phyloP scores from a whole-genome alignment of 2,888 invertebrate species.

The Dasysyrphus albostriatus region DNA sequence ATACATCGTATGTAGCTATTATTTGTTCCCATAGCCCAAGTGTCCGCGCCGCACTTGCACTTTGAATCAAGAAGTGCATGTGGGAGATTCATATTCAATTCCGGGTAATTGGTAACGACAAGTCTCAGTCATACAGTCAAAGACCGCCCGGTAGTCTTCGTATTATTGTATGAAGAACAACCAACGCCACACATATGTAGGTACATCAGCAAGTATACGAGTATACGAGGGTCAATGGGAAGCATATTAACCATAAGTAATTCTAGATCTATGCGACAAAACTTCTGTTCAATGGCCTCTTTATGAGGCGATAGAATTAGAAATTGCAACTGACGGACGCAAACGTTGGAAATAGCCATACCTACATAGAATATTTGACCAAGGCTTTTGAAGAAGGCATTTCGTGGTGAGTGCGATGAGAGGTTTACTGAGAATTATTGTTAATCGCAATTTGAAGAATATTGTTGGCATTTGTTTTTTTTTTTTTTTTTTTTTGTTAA shows the following conservation, averaged over 20 bases:
- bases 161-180: constrained; percentile 9
- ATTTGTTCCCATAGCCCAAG: constrained; percentile 54
- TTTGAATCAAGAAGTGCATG: constrained; percentile 53
- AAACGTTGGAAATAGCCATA: not conserved
- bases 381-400: constrained; percentile 9
- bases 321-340: constrained; percentile 26
- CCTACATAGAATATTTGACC: not conserved
- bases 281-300: constrained; percentile 68
- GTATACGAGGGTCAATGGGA: constrained; percentile 42
- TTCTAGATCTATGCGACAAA: constrained; percentile 62
- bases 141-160: constrained; percentile 65
- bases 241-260: constrained; percentile 55
- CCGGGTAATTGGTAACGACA: constrained; percentile 60
- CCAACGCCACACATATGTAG: not conserved
- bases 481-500: not conserved
- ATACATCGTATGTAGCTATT: not conserved
- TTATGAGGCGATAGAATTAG: constrained; percentile 53
- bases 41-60: constrained; percentile 52
- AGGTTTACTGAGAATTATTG: constrained; percentile 58
- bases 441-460: constrained; percentile 47
- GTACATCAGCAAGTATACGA: not conserved
- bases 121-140: constrained; percentile 65
- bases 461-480: not conserved
- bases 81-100: constrained; percentile 72
- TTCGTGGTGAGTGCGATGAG: constrained; percentile 17